phyloP scores from a whole-genome alignment of 2,113 vertebrate species.

The Candoia aspera region DNA sequence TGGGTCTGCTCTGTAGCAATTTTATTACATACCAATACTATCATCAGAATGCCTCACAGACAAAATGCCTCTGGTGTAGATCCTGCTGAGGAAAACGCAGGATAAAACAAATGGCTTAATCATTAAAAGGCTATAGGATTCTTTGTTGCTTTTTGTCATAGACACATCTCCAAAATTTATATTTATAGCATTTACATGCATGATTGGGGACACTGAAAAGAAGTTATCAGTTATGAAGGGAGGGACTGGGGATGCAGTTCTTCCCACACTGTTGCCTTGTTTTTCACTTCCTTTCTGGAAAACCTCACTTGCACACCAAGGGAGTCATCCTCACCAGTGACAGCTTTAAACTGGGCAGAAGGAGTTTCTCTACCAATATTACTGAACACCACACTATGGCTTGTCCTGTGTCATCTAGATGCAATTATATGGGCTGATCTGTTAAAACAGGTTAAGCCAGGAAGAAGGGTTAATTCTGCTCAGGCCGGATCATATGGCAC shows the following conservation, averaged over 20 bases:
- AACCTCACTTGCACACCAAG: background rate
- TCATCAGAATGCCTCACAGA: background rate
- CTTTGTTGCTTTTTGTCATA: background rate
- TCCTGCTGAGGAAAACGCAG: background rate
- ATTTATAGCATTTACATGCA: background rate
- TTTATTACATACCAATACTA: background rate
- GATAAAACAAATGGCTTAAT: background rate
- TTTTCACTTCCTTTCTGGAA: background rate
- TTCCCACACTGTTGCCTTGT: background rate
- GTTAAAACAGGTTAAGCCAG: background rate
- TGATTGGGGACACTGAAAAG: background rate
- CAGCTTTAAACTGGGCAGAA: background rate
- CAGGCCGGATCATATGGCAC: background rate
- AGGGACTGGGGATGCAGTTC: background rate
- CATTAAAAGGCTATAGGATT: background rate
- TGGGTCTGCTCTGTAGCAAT: background rate
- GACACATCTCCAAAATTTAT: too few species aligned
- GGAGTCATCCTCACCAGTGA: background rate
- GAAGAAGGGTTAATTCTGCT: background rate
- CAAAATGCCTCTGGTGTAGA: background rate
- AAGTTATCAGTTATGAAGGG: background rate
- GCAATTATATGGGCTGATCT: background rate
- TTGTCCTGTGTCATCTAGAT: background rate
- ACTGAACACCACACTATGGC: background rate
- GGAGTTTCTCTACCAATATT: background rate